Base-by-base conservation (phyloP, 2,888 invertebrate genomes). In the Stictocephala bisonia region DNA sequence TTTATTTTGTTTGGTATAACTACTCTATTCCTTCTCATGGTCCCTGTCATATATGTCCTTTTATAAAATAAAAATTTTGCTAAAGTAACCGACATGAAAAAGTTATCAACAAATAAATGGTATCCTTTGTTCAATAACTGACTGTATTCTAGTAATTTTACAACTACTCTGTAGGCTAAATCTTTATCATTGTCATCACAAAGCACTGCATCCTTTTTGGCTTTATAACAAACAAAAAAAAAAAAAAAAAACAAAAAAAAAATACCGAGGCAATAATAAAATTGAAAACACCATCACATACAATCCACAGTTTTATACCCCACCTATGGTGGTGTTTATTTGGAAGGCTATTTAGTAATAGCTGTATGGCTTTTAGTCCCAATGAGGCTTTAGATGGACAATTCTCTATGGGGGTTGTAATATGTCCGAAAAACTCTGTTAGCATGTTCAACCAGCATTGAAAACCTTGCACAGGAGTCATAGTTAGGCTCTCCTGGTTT, bases 141-240 rank as follows among this genome's bases (percentile, higher is more conserved):
- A n/a, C 67, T 26, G 24, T 44, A 26, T 26, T 67, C 44, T 15
- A 48, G 26, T 20, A 67, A 26, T 44, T 67, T 67, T 41, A 67
- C 41, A 26, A 15, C 44, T 4, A 44, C 44, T 44, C 44, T 44
- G 15, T 44, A 44, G 9, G 44, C 44, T n/a, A 44, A 15, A n/a
- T 15, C 15, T 15, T 44, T 4, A 4, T 60, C 15, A 24, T 29
- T 60, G 13, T n/a, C 22, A 29, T 60, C 35, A 15, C 13, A 15
- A 29, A 7, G 9, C 7, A 18, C 31, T 60, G 27, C 31, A 4
- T 11, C 35, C 15, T 44, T 60, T 60, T 35, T 44, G 26, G 22
- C 22, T 70, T 24, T 56, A 58, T 35, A 18, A 56, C 35, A 53
- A 44, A 70, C n/a, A n/a, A n/a, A n/a, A n/a, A n/a, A n/a, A n/a